Conservation (phyloP, 2,797 vertebrate genomes). For the Miichthys miiuy region DNA sequence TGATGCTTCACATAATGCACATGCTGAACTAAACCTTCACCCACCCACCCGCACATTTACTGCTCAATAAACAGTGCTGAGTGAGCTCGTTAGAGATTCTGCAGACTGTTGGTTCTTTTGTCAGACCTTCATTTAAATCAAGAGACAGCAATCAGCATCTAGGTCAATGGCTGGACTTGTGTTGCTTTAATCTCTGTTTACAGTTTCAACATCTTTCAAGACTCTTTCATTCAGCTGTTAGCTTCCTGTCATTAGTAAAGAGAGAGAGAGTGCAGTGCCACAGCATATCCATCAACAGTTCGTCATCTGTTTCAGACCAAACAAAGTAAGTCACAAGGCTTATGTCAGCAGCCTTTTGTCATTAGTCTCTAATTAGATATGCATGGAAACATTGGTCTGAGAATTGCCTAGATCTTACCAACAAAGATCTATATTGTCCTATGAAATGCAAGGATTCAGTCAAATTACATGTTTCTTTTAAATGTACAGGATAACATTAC, state of each 20-base stretch:
- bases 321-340: slow-evolving; percentile 37
- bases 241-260: slow-evolving; percentile 9
- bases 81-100: slow-evolving; percentile 74
- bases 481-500: not conserved
- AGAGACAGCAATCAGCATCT: slow-evolving; percentile 53
- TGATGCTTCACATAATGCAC: slow-evolving; percentile 3
- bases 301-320: slow-evolving; percentile 28
- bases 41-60: slow-evolving; percentile 39
- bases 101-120: slow-evolving; percentile 66
- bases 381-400: slow-evolving; percentile 4
- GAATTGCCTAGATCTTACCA: not conserved
- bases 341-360: slow-evolving; percentile 27
- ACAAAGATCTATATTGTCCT: not conserved
- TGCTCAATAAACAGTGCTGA: slow-evolving; percentile 76
- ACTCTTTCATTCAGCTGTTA: slow-evolving; percentile 27
- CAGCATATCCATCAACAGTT: slow-evolving; percentile 8
- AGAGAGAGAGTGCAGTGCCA: not conserved
- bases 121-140: slow-evolving; percentile 66
- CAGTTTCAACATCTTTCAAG: slow-evolving; percentile 11
- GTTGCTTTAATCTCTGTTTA: slow-evolving; percentile 32
- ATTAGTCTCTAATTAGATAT: slow-evolving; percentile 44
- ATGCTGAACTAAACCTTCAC: slow-evolving; percentile 5
- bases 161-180: slow-evolving; percentile 14
- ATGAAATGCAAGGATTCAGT: not conserved
- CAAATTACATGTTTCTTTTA: slow-evolving; percentile 1